Evolutionary conservation across 2,797 vertebrate species (phyloP), one percentile per base, ranked within the genome.

Genomic region (Cyprinella venusta): DNA sequence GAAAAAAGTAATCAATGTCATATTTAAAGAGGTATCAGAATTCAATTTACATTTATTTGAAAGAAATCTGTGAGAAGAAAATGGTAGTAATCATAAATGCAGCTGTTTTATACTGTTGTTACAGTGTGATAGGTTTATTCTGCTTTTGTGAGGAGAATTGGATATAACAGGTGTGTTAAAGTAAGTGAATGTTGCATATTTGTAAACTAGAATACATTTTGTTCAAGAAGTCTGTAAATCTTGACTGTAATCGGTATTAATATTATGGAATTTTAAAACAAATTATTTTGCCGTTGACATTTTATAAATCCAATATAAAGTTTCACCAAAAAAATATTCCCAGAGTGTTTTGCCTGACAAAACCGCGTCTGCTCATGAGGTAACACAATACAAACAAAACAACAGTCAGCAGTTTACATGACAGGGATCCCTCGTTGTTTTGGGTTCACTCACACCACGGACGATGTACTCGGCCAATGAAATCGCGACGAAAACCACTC

Each of bases 381-480:
- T 40, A 67, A 56, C 59, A 30, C 67, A 67, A 76, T n/a, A 76
- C 56, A 59, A 59, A 76, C 50, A 56, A 3, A 15, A 21, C 36
- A 42, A 42, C 36, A 16, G 71, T 76, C 61, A 76, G 67, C 67
- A 70, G 40, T 76, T 75, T 63, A 19, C 87, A 88, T 79, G 69
- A 88, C 81, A 71, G 10, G 77, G 80, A 91, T 90, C 89, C 90
- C 88, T 80, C 87, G 80, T 90, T 76, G 80, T 88, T 86, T 81
- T 12, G 74, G 56, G 12, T 64, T 78, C n/a, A n/a, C 6, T 18
- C 19, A 24, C 80, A 68, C 85, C 80, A 68, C 85, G 64, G 72
- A 83, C 9, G 63, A 83, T 76, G 69, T 36, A 36, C 16, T 83
- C 1, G 84, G 2, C 92, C 91, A 92, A 94, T 93, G 76, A 88